Base-by-base conservation (phyloP, 2,888 invertebrate genomes). In the Agrotis segetum region DNA sequence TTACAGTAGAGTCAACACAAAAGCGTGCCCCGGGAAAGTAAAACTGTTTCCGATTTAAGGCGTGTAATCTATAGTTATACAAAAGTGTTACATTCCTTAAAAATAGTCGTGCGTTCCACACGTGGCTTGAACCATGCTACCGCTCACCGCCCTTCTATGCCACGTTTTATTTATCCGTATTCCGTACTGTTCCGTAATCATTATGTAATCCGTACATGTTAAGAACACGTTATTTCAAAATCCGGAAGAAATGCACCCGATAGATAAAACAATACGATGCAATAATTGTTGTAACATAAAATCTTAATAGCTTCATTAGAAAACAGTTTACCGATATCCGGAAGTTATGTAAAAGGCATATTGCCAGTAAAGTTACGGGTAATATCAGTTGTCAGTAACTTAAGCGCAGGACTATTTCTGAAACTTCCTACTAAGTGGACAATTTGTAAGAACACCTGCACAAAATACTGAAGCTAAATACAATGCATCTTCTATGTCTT, bases 41-140 rank as follows among this genome's bases (percentile, higher is more conserved):
- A 78, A 77, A 72, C 69, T 74, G 71, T 73, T 78, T 76, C 76
- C 77, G 66, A 72, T 79, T 73, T 72, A 56, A 49, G 74, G 69
- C 61, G 64, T 74, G 58, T 66, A 71, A 79, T 72, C 67, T 79
- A 71, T 71, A 70, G 67, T 61, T 78, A 56, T 56, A 69, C 65
- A 63, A 77, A 78, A 74, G 71, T 81, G 83, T 79, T 84, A 73
- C 77, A 81, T 84, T 80, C 77, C 81, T 87, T 92, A 92, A 91
- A 92, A 94, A 93, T 93, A 92, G 90, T 89, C 77, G 80, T 66
- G 65, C 52, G 76, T 74, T 83, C 77, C 81, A 87, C 91, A 89
- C 92, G 91, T 92, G 89, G 87, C 88, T 87, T 85, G 44, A 83
- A 79, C 82, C 72, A 81, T 81, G 78, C 74, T 82, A 78, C 80